Evolutionary conservation across 1,140 invertebrate genomes (phyloP), one percentile per base, ranked within the genome.

Genomic region (Daktulosphaira vitifoliae): DNA sequence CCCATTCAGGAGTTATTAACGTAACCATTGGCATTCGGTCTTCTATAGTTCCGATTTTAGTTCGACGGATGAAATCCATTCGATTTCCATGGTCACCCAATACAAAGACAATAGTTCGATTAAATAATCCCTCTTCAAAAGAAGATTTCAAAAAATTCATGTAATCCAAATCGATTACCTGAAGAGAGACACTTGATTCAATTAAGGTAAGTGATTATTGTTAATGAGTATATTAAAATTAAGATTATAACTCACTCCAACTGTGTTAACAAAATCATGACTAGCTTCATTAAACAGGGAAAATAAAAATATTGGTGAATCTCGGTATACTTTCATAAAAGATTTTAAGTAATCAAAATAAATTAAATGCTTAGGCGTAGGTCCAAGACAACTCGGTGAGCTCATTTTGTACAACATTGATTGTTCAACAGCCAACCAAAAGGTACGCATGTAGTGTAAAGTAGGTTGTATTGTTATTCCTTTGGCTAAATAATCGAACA

Each of bases 11-110:
- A 9, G 85, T 69, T 4, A 78, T 71, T 0, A 86, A 25, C 68
- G 79, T 84, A 33, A 84, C 73, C 68, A 85, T 82, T 1, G 86
- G 86, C 37, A 88, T 74, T 66, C 83, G 76, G 68, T 86, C 85
- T 71, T 89, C 86, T 8, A 86, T 71, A 66, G 81, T 78, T 0
- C 86, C 79, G 66, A 79, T 78, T 68, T 81, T 81, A 0, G 84
- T 86, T 53, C 80, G 73, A 2, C 84, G 73, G 67, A 87, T 84
- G 1, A 71, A 69, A 13, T 85, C 85, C 76, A 83, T 87, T n/a
- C 82, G 67, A 65, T 80, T 76, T 6, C 80, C 80, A 68, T 81
- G 80, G 70, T 81, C 80, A 52, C 76, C 76, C 70, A 80, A 72
- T 1, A 81, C 23, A 7, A 81, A 72, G 4, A 81, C 67, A 8